phyloP scores from a whole-genome alignment of 1,140 invertebrate genomes.

The Lethrus apterus region DNA sequence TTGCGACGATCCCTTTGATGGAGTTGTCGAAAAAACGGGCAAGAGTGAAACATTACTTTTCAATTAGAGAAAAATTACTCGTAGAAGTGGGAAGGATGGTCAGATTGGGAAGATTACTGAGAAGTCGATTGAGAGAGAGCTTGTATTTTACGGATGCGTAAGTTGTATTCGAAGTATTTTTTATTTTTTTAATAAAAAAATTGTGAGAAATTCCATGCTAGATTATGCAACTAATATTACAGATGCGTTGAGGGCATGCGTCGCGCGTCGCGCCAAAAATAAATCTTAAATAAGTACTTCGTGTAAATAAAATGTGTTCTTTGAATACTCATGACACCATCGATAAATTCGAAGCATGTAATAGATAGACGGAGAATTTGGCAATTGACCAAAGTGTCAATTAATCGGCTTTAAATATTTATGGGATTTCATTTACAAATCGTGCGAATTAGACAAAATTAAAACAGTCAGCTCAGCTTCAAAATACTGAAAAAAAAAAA shows the following conservation, averaged over 20 bases:
- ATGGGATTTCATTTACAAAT: too few relatives aligned
- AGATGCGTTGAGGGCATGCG: too few relatives aligned
- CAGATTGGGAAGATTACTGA: constrained; percentile 58
- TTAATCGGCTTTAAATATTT: too few relatives aligned
- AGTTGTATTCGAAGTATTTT: constrained; percentile 26
- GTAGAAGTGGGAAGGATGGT: constrained; percentile 68
- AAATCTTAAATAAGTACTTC: too few relatives aligned
- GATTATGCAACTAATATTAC: background rate
- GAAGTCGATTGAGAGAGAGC: constrained; percentile 59
- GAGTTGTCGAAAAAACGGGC: constrained; percentile 33
- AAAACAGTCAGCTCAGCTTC: background rate
- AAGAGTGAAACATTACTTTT: constrained; percentile 46
- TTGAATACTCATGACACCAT: too few relatives aligned
- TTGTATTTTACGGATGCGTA: constrained; percentile 44
- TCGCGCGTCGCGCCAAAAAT: background rate
- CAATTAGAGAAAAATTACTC: constrained; percentile 58
- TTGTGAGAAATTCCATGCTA: background rate
- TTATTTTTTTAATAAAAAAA: background rate
- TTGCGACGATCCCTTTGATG: constrained; percentile 40
- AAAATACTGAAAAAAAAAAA: background rate
- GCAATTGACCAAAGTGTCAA: too few relatives aligned
- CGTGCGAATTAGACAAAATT: too few relatives aligned
- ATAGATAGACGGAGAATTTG: too few relatives aligned
- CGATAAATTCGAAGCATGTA: too few relatives aligned
- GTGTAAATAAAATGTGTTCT: too few relatives aligned